Conservation (phyloP, 2,888 invertebrate species). For the Apodemia mormo region DNA sequence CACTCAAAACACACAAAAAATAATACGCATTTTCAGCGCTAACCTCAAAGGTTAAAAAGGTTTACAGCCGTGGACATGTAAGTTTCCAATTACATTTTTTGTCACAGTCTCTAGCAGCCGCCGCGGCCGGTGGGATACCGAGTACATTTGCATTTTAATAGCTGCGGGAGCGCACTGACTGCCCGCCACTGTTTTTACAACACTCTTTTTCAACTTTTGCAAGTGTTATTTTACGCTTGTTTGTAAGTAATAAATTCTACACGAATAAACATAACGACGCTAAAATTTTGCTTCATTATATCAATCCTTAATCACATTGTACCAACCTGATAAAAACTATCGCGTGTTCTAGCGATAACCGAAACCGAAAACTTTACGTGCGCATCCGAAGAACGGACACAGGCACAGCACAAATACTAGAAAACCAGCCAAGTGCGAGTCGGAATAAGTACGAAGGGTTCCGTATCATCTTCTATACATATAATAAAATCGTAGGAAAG, state of each 20-base stretch:
- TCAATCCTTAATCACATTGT: too few species aligned
- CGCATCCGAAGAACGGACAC: too few species aligned
- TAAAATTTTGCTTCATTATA: too few species aligned
- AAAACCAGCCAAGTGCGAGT: too few species aligned
- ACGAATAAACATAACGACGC: neutral
- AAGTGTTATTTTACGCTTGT: slow-evolving; percentile 2
- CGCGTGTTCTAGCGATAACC: too few species aligned
- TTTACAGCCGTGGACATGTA: neutral
- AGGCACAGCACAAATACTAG: too few species aligned
- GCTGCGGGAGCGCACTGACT: neutral
- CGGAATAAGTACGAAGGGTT: too few species aligned
- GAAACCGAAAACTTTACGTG: too few species aligned
- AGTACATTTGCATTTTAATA: slow-evolving; percentile 8
- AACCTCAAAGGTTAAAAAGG: slow-evolving; percentile 6
- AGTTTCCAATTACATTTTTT: slow-evolving; percentile 14
- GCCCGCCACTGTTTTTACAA: neutral
- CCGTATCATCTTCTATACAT: too few species aligned
- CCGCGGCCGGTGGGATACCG: neutral
- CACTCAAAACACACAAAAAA: neutral
- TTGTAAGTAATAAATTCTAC: neutral
- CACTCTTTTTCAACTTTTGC: neutral
- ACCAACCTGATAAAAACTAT: too few species aligned
- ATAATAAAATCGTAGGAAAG: too few species aligned
- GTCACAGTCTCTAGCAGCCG: neutral
- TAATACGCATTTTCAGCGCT: neutral